phyloP scores from a whole-genome alignment of 2,888 invertebrate genomes.

The Protonemura montana region DNA sequence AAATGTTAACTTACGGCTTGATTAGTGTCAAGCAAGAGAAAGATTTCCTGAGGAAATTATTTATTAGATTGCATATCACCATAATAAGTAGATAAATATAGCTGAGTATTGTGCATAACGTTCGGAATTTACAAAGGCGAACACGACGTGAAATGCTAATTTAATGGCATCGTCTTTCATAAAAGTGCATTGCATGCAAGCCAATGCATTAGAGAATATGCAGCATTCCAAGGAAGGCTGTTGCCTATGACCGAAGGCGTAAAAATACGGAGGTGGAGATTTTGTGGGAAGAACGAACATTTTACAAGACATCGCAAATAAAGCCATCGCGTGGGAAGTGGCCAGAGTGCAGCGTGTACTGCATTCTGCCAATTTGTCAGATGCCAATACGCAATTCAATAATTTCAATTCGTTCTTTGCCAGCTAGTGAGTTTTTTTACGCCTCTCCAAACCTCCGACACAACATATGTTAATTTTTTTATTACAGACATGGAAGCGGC shows the following conservation, averaged over 20 bases:
- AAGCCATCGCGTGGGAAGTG: background rate
- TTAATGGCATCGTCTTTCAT: background rate
- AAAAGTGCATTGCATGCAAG: background rate
- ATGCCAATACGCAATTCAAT: background rate
- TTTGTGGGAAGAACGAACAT: background rate
- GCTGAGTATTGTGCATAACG: background rate
- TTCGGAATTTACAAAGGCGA: background rate
- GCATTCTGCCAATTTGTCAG: background rate
- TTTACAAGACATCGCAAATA: background rate
- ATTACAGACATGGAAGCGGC: constrained; percentile 61
- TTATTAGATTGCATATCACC: background rate
- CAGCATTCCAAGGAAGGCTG: constrained; percentile 34
- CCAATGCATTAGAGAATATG: background rate
- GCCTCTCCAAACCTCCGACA: no score
- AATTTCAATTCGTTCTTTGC: background rate
- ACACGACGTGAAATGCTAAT: background rate
- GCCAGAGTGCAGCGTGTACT: background rate
- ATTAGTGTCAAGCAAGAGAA: background rate
- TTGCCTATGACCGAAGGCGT: background rate
- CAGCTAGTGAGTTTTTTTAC: background rate
- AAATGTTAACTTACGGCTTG: background rate
- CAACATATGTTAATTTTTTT: background rate
- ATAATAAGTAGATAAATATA: background rate
- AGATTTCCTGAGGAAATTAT: background rate
- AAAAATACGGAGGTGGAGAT: background rate